Evolutionary conservation across 2,113 vertebrate genomes (phyloP), one percentile per base, ranked within the genome.

Genomic region (Saguinus midas): DNA sequence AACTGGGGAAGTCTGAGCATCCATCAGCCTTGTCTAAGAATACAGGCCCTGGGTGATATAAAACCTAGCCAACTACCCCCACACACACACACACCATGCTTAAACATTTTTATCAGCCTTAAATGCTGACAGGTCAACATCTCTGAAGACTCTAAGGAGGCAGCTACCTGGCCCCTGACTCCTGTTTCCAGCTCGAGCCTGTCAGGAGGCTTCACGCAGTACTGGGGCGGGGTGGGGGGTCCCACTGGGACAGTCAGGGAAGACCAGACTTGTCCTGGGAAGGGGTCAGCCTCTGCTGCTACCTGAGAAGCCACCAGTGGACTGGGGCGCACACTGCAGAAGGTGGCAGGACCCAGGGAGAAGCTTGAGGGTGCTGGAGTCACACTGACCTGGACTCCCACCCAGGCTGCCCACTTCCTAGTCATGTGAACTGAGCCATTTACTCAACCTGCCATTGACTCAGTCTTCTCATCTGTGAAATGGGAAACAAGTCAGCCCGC

Each of bases 241-340:
- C 20, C 35, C 1, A 1, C 45, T 10, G 13, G 70, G 6, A 25
- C 5, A 50, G 37, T 40, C n/a, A n/a, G 20, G 16, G 25, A 70
- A 73, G 40, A 55, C 43, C 16, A 43, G 32, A 32, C 20, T 37
- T 17, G 40, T 7, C 18, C 43, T 3, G 3, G 32, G 9, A 21
- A 18, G 64, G 48, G 8, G 2, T 32, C 16, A 12, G 57, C 27
- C 87, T 37, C 52, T 1, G 11, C 72, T 32, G 32, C 13, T 8
- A 43, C 37, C 81, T 4, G 3, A 85, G 64, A 78, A 48, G 50
- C 50, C 16, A 20, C 1, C 9, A 23, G 45, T 1, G 23, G 13
- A 2, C 13, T 1, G 1, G 43, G 18, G 43, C 0, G 0, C 61
- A 45, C 45, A n/a, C 45, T n/a, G 29, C n/a, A 48, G 25, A 87